Evolutionary conservation across 2,888 invertebrate species (phyloP).

Genomic region (Amphipyra tragopoginis): DNA sequence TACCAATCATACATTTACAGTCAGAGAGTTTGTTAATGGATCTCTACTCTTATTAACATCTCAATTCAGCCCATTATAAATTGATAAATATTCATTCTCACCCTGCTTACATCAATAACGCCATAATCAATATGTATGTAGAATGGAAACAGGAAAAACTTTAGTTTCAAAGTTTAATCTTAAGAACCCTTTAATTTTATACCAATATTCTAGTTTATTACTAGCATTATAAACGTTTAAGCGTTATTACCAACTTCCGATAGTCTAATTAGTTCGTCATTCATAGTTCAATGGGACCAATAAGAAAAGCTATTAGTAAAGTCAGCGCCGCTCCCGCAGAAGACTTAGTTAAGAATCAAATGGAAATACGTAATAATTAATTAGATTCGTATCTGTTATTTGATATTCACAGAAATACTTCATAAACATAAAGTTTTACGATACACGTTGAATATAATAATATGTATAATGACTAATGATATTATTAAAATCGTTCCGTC

Average conservation of each 20-base stretch:
- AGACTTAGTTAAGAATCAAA: conserved; percentile 38
- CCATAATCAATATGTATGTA: conserved; percentile 68
- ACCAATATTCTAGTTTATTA: conserved; percentile 25
- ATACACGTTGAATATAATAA: conserved; percentile 48
- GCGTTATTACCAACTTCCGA: conserved; percentile 39
- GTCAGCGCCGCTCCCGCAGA: conserved; percentile 9
- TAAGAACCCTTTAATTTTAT: conserved; percentile 12
- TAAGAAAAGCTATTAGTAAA: conserved; percentile 38
- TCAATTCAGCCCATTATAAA: conserved; percentile 78
- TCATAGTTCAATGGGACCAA: conserved; percentile 36
- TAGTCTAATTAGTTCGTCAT: conserved; percentile 47
- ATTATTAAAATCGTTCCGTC: conserved; percentile 56
- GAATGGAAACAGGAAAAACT: conserved; percentile 46
- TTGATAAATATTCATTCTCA: conserved; percentile 81
- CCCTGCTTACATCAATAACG: conserved; percentile 72
- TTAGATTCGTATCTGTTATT: conserved; percentile 53
- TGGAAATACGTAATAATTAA: conserved; percentile 44
- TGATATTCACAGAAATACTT: conserved; percentile 57
- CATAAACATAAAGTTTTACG: conserved; percentile 48
- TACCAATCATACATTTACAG: neutral
- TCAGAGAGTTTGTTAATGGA: conserved; percentile 72
- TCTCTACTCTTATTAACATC: conserved; percentile 79
- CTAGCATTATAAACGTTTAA: conserved; percentile 24
- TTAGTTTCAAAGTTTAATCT: conserved; percentile 21
- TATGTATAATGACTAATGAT: conserved; percentile 53